Conservation (phyloP, 2,888 invertebrate genomes). For the Eudemis profundana region DNA sequence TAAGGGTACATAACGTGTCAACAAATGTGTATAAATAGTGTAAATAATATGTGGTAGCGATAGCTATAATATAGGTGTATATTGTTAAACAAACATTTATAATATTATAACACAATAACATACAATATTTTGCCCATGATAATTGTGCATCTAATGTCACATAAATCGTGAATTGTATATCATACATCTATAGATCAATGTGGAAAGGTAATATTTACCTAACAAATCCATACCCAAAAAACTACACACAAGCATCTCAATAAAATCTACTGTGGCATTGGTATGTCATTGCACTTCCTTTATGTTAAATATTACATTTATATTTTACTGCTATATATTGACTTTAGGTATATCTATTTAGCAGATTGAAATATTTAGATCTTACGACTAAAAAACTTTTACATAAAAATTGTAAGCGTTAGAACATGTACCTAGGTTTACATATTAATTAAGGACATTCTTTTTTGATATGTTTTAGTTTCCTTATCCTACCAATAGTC, state of each 20-base stretch:
- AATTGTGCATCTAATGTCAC: constrained; percentile 17
- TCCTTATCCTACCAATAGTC: constrained; percentile 17
- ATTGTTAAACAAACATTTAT: constrained; percentile 11
- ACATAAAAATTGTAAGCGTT: constrained; percentile 12
- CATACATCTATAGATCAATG: background rate
- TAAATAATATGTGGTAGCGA: constrained; percentile 49
- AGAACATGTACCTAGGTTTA: background rate
- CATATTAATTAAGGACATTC: constrained; percentile 8
- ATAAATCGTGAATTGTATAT: constrained; percentile 22
- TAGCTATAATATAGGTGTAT: constrained; percentile 10
- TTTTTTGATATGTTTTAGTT: constrained; percentile 47
- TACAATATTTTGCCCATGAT: background rate
- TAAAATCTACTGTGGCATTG: constrained; percentile 38
- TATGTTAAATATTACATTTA: constrained; percentile 20
- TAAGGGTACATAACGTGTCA: constrained; percentile 34
- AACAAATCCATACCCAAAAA: background rate
- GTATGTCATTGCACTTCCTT: constrained; percentile 40
- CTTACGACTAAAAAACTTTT: constrained; percentile 1
- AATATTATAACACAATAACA: background rate
- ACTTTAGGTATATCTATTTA: background rate
- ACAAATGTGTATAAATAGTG: constrained; percentile 55
- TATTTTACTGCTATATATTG: constrained; percentile 11
- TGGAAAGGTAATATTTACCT: background rate
- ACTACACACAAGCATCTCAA: constrained; percentile 9
- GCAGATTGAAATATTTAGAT: constrained; percentile 17